A percentile compares a stretch with the other conserved stretches of the same genome.
Conservation (phyloP, 2,888 invertebrate species). For the Bellardia bayeri region DNA sequence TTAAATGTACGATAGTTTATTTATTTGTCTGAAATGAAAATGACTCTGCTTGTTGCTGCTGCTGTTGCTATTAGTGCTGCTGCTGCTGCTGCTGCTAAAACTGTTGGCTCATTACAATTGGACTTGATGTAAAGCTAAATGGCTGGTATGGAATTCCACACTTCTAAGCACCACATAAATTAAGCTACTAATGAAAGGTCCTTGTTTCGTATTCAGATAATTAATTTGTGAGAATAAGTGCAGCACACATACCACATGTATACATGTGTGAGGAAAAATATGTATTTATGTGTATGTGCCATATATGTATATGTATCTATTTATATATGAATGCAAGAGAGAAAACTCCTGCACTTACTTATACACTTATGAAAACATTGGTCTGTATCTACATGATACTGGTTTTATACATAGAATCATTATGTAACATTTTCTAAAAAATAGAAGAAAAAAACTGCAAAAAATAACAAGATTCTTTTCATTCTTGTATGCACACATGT, state of each 20-base stretch:
- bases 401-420: constrained; percentile 34
- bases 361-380: constrained; percentile 46
- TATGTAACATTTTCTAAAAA: constrained; percentile 43
- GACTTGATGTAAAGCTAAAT: constrained; percentile 72
- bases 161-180: constrained; percentile 76
- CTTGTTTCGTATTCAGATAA: constrained; percentile 75
- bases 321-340: constrained; percentile 38
- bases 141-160: constrained; percentile 75
- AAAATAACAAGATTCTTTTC: constrained; percentile 36
- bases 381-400: constrained; percentile 43
- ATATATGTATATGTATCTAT: background rate
- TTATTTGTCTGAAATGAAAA: constrained; percentile 51
- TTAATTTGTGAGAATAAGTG: constrained; percentile 70
- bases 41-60: background rate
- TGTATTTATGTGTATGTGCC: background rate
- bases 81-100: background rate
- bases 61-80: background rate
- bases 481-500: constrained; percentile 29
- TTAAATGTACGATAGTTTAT: constrained; percentile 25
- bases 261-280: background rate
- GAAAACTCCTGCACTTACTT: constrained; percentile 34
- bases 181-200: constrained; percentile 75
- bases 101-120: constrained; percentile 65
- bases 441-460: background rate
- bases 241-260: constrained; percentile 9